Percentiles rank a stretch among this genome's conserved stretches.
Evolutionary conservation across 2,797 vertebrate genomes (phyloP).

Genomic region (Decapterus maruadsi): DNA sequence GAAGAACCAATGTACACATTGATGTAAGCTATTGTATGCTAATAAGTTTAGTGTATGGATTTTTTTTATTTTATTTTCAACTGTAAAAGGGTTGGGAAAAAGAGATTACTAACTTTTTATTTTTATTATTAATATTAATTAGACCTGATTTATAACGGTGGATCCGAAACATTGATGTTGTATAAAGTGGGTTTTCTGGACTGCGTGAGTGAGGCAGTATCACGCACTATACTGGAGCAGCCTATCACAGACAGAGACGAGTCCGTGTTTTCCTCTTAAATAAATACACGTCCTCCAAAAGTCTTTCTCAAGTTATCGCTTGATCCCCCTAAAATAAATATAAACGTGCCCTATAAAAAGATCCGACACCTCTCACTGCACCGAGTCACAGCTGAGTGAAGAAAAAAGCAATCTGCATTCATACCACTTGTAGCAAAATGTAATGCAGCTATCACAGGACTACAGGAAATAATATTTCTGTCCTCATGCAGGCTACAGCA

Average conservation of each 20-base stretch:
- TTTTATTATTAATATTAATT: not conserved
- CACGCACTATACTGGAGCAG: not conserved
- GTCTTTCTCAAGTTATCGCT: constrained; percentile 45
- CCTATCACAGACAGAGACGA: constrained; percentile 19
- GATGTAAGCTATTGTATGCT: not conserved
- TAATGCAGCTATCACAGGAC: not conserved
- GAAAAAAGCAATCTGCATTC: not conserved
- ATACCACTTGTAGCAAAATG: too few relatives aligned
- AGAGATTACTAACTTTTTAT: not conserved
- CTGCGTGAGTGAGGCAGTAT: not conserved
- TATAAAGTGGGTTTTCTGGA: constrained; percentile 2
- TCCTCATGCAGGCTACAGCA: too few relatives aligned
- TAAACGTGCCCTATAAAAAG: constrained; percentile 21
- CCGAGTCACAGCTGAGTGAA: not conserved
- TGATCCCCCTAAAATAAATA: constrained; percentile 15
- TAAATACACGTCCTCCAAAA: constrained; percentile 53
- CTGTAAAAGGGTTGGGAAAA: not conserved
- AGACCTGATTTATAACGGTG: not conserved
- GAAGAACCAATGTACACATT: not conserved
- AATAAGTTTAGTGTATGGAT: not conserved
- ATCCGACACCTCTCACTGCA: not conserved
- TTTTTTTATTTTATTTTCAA: not conserved
- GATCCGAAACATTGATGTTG: too few relatives aligned
- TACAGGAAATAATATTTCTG: not conserved
- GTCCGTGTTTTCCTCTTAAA: constrained; percentile 45